Evolutionary conservation across 2,113 vertebrate genomes (phyloP).

Genomic region (Ancistrus triradiatus): DNA sequence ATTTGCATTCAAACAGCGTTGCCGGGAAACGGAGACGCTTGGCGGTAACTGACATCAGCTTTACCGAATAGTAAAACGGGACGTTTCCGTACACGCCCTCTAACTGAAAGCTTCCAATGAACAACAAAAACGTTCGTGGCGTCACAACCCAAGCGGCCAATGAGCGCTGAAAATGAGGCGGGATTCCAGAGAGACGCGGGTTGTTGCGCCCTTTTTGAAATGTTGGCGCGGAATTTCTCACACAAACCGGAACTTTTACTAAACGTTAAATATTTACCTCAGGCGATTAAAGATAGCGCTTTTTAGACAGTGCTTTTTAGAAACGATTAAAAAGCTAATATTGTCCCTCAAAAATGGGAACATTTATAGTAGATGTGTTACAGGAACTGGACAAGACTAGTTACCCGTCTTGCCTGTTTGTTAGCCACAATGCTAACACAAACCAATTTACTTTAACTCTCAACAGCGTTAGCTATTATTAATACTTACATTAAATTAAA

Average conservation of each 20-base stretch:
- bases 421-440: no score
- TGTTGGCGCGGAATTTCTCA: conserved; percentile 70
- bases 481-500: no score
- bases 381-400: no score
- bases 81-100: conserved; percentile 46
- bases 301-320: no score
- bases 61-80: conserved; percentile 50
- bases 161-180: conserved; percentile 37
- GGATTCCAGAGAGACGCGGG: conserved; percentile 64
- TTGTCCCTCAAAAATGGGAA: no score
- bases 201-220: conserved; percentile 71
- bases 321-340: no score
- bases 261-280: not conserved
- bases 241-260: conserved; percentile 24
- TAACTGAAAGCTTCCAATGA: conserved; percentile 47
- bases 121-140: conserved; percentile 14
- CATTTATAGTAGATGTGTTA: no score
- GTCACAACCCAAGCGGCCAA: conserved; percentile 45
- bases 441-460: no score
- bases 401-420: no score
- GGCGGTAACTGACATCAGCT: conserved; percentile 58
- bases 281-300: no score
- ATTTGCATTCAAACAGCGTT: conserved; percentile 14
- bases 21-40: conserved; percentile 21
- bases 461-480: no score